A percentile compares a stretch with the other conserved stretches of the same genome.
phyloP scores from a whole-genome alignment of 2,888 invertebrate species.

The Chaetogeoica ovagalla region DNA sequence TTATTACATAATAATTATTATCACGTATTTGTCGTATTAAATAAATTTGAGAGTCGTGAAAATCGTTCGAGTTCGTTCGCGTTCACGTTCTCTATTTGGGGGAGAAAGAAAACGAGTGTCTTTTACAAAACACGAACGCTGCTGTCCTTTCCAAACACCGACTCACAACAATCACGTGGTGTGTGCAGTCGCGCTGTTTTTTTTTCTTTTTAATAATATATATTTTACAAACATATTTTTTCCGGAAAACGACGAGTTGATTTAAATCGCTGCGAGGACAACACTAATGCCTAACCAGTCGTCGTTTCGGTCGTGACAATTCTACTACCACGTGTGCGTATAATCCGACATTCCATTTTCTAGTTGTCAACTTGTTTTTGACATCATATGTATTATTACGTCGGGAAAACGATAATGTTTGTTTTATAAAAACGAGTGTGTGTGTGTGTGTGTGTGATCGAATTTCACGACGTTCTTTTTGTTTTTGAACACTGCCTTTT shows the following conservation, averaged over 20 bases:
- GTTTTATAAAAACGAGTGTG: not conserved
- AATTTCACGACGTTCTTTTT: not conserved
- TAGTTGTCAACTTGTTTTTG: not conserved
- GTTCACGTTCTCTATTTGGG: too few species aligned
- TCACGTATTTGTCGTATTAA: too few species aligned
- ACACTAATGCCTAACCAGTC: not conserved
- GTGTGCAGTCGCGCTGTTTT: not conserved
- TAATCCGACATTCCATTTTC: not conserved
- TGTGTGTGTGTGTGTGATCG: too few species aligned
- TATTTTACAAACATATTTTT: conserved; percentile 1
- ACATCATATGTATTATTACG: not conserved
- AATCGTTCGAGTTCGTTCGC: too few species aligned
- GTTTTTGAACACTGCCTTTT: too few species aligned
- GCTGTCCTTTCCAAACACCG: too few species aligned
- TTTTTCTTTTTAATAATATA: not conserved
- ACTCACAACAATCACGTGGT: too few species aligned
- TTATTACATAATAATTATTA: too few species aligned
- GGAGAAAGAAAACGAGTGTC: too few species aligned
- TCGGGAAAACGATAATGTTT: conserved; percentile 10
- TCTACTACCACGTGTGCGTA: not conserved
- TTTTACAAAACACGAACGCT: too few species aligned
- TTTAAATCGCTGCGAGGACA: not conserved
- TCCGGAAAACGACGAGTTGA: conserved; percentile 18
- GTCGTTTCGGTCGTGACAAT: conserved; percentile 10
- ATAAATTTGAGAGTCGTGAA: too few species aligned